Conservation (phyloP, 2,113 vertebrate species). For the Ellobius talpinus region DNA sequence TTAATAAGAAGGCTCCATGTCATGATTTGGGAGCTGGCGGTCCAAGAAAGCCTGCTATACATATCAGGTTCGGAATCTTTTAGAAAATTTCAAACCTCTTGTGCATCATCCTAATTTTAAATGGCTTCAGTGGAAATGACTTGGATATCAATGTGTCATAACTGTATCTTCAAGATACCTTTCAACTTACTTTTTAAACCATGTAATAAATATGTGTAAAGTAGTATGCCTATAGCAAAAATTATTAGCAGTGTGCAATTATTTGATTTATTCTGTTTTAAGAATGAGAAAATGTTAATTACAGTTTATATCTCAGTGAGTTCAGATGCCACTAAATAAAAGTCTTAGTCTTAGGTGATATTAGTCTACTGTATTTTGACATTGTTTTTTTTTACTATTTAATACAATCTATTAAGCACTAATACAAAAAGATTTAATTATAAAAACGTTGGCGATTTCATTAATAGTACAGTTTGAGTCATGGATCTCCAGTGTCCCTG, state of each 20-base stretch:
- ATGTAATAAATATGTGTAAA: background rate
- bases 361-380: background rate
- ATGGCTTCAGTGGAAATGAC: background rate
- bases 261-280: constrained; percentile 18
- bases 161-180: background rate
- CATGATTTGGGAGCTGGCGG: too few species aligned
- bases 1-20: too few species aligned
- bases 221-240: background rate
- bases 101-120: background rate
- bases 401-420: background rate
- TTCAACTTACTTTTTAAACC: background rate
- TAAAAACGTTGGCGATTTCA: background rate
- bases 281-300: constrained; percentile 10
- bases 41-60: too few species aligned
- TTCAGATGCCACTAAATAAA: background rate
- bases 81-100: background rate
- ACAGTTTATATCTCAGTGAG: background rate
- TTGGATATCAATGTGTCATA: constrained; percentile 25
- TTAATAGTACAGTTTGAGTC: background rate
- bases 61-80: background rate
- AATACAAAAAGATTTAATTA: background rate
- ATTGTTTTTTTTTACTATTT: constrained; percentile 19
- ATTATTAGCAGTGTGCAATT: background rate
- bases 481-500: background rate
- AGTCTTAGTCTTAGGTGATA: background rate